Conservation (phyloP, 2,888 invertebrate genomes). For the Nymphalis polychloros region DNA sequence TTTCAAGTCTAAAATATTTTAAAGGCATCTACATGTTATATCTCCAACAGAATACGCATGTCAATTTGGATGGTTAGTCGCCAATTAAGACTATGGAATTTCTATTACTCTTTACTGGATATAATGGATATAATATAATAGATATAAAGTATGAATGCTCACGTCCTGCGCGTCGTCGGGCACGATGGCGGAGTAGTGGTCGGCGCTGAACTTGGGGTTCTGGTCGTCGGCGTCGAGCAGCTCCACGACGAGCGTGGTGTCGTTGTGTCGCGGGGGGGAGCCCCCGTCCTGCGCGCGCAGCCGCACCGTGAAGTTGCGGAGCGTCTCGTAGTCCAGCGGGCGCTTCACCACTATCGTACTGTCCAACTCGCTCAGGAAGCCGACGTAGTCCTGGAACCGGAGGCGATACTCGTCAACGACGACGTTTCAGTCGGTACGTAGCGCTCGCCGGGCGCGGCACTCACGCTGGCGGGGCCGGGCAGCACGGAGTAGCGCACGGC, state of each 20-base stretch:
- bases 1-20: too few relatives aligned
- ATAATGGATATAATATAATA: too few relatives aligned
- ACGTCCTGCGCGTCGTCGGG: conserved; percentile 83
- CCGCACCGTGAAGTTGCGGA: conserved; percentile 88
- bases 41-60: too few relatives aligned
- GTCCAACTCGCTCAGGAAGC: conserved; percentile 92
- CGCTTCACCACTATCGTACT: conserved; percentile 90
- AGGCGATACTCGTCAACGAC: not conserved
- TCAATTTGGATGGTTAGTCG: too few relatives aligned
- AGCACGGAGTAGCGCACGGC: conserved; percentile 92
- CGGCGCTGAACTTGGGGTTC: conserved; percentile 90
- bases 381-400: conserved; percentile 85
- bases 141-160: conserved; percentile 16
- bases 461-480: conserved; percentile 88
- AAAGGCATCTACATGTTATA: too few relatives aligned
- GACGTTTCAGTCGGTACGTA: too few relatives aligned
- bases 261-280: conserved; percentile 88
- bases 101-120: too few relatives aligned
- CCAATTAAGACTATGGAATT: too few relatives aligned
- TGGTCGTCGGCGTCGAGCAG: conserved; percentile 95
- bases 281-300: conserved; percentile 91
- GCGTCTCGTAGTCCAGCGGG: conserved; percentile 91
- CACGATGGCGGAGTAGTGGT: conserved; percentile 87
- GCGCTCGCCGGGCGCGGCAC: conserved; percentile 35
- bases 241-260: conserved; percentile 87